Percentiles rank a stretch among this genome's conserved stretches.
Conservation (phyloP, 1,140 invertebrate species). For the Augochlora pura region DNA sequence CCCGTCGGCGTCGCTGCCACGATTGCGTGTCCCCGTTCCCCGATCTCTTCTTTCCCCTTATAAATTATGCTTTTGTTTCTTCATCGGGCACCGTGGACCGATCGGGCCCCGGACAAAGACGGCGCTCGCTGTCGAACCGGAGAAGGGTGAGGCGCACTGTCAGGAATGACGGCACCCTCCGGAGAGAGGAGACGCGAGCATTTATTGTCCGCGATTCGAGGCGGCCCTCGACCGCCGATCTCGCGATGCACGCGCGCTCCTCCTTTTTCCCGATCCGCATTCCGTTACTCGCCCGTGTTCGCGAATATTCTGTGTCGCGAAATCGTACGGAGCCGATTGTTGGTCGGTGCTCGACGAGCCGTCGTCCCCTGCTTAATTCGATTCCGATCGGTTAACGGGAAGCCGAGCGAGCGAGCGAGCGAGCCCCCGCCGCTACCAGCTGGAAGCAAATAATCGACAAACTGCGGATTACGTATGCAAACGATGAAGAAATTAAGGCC, state of each 20-base stretch:
- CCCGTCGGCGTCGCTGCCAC: not conserved
- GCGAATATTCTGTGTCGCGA: not conserved
- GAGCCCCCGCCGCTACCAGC: too few species aligned
- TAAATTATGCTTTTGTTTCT: conserved; percentile 61
- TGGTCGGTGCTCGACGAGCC: too few species aligned
- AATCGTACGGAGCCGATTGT: too few species aligned
- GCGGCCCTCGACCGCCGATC: conserved; percentile 18
- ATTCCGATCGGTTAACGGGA: too few species aligned
- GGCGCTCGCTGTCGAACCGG: conserved; percentile 30
- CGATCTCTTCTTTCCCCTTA: conserved; percentile 13
- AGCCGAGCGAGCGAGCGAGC: too few species aligned
- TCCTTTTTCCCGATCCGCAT: conserved; percentile 21
- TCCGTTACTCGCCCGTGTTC: conserved; percentile 6
- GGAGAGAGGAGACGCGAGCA: conserved; percentile 55
- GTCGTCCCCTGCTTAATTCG: too few species aligned
- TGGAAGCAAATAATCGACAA: too few species aligned
- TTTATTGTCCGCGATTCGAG: conserved; percentile 58
- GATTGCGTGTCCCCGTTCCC: conserved; percentile 8
- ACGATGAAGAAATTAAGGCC: too few species aligned
- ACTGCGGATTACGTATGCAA: too few species aligned
- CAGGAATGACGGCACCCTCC: conserved; percentile 60
- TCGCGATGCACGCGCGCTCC: conserved; percentile 37
- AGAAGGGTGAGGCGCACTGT: conserved; percentile 49
- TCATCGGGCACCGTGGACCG: conserved; percentile 18
- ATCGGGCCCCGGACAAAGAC: conserved; percentile 32